Conservation (phyloP, 2,797 vertebrate species). For the Taeniopygia guttata region DNA sequence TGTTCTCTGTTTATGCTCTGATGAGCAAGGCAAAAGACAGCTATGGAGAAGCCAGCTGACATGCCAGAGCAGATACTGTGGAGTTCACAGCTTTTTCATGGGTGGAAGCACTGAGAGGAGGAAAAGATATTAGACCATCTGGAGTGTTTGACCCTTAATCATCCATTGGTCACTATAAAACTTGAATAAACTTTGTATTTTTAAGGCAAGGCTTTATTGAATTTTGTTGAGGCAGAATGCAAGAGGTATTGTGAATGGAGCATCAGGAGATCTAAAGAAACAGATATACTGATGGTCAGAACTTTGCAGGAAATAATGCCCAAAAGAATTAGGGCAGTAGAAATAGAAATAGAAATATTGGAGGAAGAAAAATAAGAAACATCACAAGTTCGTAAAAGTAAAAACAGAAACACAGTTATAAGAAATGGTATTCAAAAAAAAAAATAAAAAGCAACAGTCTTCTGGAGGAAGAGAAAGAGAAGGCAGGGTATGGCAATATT, state of each 20-base stretch:
- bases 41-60: background rate
- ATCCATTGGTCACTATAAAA: background rate
- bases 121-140: background rate
- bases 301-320: background rate
- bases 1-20: background rate
- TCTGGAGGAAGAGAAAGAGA: background rate
- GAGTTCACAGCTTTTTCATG: background rate
- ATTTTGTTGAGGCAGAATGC: background rate
- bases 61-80: background rate
- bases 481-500: background rate
- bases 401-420: background rate
- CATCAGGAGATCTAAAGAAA: background rate
- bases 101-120: background rate
- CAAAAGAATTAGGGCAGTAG: background rate
- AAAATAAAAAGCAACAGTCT: background rate
- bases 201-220: background rate
- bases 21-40: background rate
- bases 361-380: fast-evolving
- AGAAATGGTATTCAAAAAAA: background rate
- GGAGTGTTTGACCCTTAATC: background rate
- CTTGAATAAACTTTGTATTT: background rate
- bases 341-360: background rate
- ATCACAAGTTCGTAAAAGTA: background rate
- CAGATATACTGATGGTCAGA: background rate
- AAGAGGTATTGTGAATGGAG: background rate